Evolutionary conservation across 2,888 invertebrate species (phyloP), one percentile per base, ranked within the genome.

Genomic region (Tanypteryx hageni): DNA sequence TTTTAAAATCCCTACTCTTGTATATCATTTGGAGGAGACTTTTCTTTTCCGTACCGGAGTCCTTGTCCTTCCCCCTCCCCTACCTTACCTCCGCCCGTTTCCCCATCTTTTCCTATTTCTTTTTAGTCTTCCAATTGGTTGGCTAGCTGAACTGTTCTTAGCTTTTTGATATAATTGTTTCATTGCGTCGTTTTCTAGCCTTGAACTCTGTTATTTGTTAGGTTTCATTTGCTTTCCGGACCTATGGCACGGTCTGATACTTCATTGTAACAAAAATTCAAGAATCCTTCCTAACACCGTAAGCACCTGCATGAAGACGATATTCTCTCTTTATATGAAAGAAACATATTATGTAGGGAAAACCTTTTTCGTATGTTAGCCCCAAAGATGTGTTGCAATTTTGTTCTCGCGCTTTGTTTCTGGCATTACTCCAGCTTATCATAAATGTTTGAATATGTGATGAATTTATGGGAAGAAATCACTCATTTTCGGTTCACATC

Each of bases 71-170:
- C 44, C 44, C 44, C 44, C 5, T 44, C 5, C 5, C 44, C 44
- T 44, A 44, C 1, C 44, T 44, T 5, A 1, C 44, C 44, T 44
- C 44, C 44, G 44, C 76, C 22, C 27, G 18, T 76, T 64, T 16
- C 64, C 18, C 22, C 18, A n/a, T n/a, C n/a, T n/a, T n/a, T n/a
- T n/a, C n/a, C n/a, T n/a, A n/a, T n/a, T n/a, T n/a, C n/a, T n/a
- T n/a, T n/a, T n/a, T n/a, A n/a, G n/a, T 76, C 76, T 13, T 76
- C 76, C 76, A 76, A 76, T 76, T 27, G 76, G 76, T 76, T n/a
- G 22, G 76, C 27, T 11, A 22, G 76, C 22, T 27, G 76, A 76
- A 76, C 13, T 27, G 76, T 76, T 76, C 27, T 76, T 22, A 27
- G 76, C 76, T 76, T 76, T 22, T 76, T 22, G 76, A 22, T 27